Base-by-base conservation (phyloP, 2,888 invertebrate genomes). In the Imbricaverruca yamaguchii region DNA sequence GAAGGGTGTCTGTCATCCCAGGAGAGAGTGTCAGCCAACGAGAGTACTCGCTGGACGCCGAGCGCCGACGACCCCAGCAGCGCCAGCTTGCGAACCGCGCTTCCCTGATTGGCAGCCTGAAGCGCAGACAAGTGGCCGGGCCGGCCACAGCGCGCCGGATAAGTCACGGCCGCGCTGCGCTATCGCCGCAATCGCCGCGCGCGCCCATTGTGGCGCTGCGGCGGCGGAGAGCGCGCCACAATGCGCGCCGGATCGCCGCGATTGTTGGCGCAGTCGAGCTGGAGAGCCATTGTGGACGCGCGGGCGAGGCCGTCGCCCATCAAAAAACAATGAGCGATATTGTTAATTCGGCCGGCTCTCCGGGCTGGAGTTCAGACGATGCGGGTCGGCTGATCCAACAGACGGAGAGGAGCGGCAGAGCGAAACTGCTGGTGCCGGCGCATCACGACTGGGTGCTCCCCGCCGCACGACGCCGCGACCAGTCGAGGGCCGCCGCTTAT, bases 161-260 rank as follows among this genome's bases (percentile, higher is more conserved):
- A 74, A 74, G 74, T 74, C 74, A 74, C 74, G 74, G 74, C 55
- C 10, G 21, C 74, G 21, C 74, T 74, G 74, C 55, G 39, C 74
- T 74, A 74, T 74, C 74, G 74, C 74, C 74, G 53, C 74, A 74
- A 74, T 74, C 74, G 74, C 74, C 74, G 74, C 53, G 74, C 74
- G 74, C 55, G 6, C 53, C 74, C 53, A 74, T 74, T 74, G 74
- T 74, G 53, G 55, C 74, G 74, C 74, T 21, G 55, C 55, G 74
- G 55, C 74, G 55, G 13, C 55, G 65, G 74, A 74, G 74, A 53
- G 55, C 18, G 55, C 55, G 74, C 55, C 74, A 74, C 74, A 74
- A 74, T 74, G 74, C 74, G 74, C 74, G 53, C 74, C 55, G 74
- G 74, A 74, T 74, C 53, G 74, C 74, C 0, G 53, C 55, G 74